Evolutionary conservation across 2,113 vertebrate genomes (phyloP).

Genomic region (Myrmecophaga tridactyla): DNA sequence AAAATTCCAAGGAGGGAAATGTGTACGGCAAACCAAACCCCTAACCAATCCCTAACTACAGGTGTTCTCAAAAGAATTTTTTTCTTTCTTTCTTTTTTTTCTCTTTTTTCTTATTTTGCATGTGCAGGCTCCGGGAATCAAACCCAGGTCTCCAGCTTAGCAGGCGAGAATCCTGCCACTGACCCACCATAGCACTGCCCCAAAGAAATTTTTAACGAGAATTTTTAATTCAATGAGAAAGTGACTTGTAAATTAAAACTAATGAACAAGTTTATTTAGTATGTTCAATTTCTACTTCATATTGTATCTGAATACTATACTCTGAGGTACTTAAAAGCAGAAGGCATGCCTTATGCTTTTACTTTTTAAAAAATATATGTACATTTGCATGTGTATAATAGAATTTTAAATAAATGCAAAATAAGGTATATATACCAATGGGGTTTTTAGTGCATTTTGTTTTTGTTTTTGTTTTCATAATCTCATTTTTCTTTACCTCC

Average conservation of each 20-base stretch:
- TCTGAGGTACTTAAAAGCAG: neutral
- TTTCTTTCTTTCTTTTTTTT: too few relatives aligned
- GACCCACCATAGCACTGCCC: too few relatives aligned
- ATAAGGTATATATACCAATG: neutral
- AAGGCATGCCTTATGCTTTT: neutral
- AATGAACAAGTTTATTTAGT: neutral
- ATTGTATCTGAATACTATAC: neutral
- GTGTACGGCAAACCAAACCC: neutral
- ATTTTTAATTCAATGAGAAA: neutral
- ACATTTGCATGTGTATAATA: neutral
- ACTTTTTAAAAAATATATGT: constrained; percentile 9
- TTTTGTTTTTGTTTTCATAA: neutral
- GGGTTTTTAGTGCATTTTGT: neutral
- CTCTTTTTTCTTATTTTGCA: too few relatives aligned
- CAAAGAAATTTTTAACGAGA: neutral
- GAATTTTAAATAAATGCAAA: neutral
- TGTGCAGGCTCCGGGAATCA: too few relatives aligned
- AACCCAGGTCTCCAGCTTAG: too few relatives aligned
- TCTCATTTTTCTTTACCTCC: neutral
- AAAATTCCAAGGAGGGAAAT: neutral
- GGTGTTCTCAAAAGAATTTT: neutral
- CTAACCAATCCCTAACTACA: neutral
- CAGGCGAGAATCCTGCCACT: too few relatives aligned
- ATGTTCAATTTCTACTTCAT: neutral
- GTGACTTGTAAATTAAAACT: neutral